These are phyloP conservation scores for Sinhomidia bicolor DNA, from an alignment of 2,888 invertebrate species.

Conservation along the genomic window DNA sequence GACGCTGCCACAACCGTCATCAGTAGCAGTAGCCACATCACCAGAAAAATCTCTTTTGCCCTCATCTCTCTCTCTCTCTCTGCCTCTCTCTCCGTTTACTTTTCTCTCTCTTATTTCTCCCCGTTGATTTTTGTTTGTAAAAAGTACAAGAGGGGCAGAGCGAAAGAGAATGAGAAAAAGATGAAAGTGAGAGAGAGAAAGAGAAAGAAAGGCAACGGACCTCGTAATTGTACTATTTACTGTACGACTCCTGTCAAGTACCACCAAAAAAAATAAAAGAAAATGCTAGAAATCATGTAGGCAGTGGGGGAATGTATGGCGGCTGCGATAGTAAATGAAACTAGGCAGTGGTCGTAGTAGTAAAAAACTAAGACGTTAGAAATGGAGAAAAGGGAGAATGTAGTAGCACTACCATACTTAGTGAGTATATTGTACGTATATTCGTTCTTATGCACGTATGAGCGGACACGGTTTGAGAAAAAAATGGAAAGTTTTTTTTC, in stretches of 20 bases:
- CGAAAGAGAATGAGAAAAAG: not conserved
- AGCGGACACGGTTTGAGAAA: not conserved
- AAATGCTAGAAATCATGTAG: not conserved
- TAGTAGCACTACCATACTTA: too few species aligned
- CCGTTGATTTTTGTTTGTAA: not conserved
- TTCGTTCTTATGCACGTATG: not conserved
- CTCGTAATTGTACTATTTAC: slow-evolving; percentile 45
- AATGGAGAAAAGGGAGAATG: not conserved
- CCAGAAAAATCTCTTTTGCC: slow-evolving; percentile 37
- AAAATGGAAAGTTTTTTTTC: slow-evolving; percentile 31
- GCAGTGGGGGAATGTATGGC: slow-evolving; percentile 1
- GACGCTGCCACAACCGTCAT: not conserved
- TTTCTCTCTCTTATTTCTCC: not conserved
- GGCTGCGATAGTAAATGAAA: slow-evolving; percentile 17
- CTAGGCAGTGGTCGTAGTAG: not conserved
- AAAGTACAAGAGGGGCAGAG: not conserved
- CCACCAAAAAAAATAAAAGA: too few species aligned
- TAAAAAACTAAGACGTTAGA: slow-evolving; percentile 1
- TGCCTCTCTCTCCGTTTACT: not conserved
- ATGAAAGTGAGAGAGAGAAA: slow-evolving; percentile 6
- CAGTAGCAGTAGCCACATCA: not conserved
- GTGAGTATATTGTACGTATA: too few species aligned
- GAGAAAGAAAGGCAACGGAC: not conserved
- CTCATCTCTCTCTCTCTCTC: not conserved
- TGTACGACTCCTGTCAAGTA: slow-evolving; percentile 16